A percentile compares a stretch with the other conserved stretches of the same genome.
These are phyloP conservation scores for Scaptomyza tumidula DNA, from an alignment of 2,888 invertebrate species.

Conservation along the genomic window DNA sequence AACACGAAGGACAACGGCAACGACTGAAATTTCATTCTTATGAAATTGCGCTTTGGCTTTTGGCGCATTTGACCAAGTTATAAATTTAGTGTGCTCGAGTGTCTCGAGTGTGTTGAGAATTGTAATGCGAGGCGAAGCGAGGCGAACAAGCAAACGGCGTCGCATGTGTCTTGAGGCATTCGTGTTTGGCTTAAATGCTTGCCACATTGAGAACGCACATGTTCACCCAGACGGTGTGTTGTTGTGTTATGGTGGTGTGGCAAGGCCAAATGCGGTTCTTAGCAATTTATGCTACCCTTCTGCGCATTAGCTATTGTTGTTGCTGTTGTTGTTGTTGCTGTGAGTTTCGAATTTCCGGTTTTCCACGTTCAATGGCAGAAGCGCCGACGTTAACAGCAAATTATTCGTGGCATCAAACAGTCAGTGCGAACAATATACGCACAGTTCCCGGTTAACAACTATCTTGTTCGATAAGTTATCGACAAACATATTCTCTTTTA, in stretches of 20 bases:
- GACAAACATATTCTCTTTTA: conserved; percentile 15
- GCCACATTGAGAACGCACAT: conserved; percentile 47
- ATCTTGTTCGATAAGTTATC: not conserved
- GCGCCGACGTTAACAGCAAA: conserved; percentile 18
- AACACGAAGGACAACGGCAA: conserved; percentile 30
- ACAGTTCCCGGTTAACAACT: not conserved
- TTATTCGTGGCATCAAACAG: conserved; percentile 42
- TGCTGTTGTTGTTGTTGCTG: conserved; percentile 16
- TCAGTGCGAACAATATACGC: conserved; percentile 17
- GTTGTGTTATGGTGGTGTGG: conserved; percentile 29
- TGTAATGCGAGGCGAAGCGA: conserved; percentile 33
- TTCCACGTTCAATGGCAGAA: conserved; percentile 46
- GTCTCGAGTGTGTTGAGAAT: conserved; percentile 41
- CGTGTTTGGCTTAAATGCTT: conserved; percentile 53
- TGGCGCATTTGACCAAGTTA: conserved; percentile 30
- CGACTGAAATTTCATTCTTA: conserved; percentile 51
- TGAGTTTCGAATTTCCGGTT: conserved; percentile 53
- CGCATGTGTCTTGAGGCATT: conserved; percentile 57
- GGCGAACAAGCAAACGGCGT: conserved; percentile 23
- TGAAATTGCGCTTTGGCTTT: conserved; percentile 42
- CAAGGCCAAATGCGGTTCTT: conserved; percentile 48
- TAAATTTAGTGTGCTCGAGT: conserved; percentile 36
- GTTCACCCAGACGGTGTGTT: conserved; percentile 27
- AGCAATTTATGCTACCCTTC: conserved; percentile 44
- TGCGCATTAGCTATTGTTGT: conserved; percentile 9